phyloP scores from a whole-genome alignment of 2,888 invertebrate genomes.

The Protodeltote pygarga region DNA sequence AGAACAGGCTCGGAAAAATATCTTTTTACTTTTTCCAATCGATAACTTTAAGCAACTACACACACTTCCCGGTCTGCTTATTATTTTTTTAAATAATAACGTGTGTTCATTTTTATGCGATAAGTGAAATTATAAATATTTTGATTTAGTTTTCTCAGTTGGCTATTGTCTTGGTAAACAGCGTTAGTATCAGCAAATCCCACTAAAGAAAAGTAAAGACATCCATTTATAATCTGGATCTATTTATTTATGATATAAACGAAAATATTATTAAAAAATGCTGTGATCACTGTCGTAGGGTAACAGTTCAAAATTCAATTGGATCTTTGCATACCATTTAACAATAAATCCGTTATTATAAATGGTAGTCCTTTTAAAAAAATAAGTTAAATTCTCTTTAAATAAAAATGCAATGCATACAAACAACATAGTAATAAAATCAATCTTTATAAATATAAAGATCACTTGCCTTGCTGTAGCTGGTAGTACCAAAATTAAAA shows the following conservation, averaged over 20 bases:
- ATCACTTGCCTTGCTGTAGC: slow-evolving; percentile 27
- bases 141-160: slow-evolving; percentile 28
- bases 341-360: slow-evolving; percentile 15
- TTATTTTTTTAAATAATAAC: no score
- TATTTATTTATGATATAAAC: slow-evolving; percentile 15
- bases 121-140: no score
- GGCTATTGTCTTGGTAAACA: slow-evolving; percentile 24
- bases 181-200: slow-evolving; percentile 33
- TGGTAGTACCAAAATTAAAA: slow-evolving; percentile 6
- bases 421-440: slow-evolving; percentile 10
- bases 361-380: slow-evolving; percentile 12
- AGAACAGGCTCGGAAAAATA: no score
- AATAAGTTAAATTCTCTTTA: slow-evolving; percentile 22
- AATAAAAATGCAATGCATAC: slow-evolving; percentile 23
- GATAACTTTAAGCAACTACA: no score
- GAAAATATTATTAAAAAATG: slow-evolving; percentile 10
- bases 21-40: no score
- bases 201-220: slow-evolving; percentile 15
- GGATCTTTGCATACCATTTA: slow-evolving; percentile 8
- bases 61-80: no score
- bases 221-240: slow-evolving; percentile 30
- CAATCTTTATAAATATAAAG: neutral
- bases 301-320: slow-evolving; percentile 13
- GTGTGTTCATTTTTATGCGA: no score
- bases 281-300: slow-evolving; percentile 11